Conservation (phyloP, 2,888 invertebrate genomes). For the Noctua janthina region DNA sequence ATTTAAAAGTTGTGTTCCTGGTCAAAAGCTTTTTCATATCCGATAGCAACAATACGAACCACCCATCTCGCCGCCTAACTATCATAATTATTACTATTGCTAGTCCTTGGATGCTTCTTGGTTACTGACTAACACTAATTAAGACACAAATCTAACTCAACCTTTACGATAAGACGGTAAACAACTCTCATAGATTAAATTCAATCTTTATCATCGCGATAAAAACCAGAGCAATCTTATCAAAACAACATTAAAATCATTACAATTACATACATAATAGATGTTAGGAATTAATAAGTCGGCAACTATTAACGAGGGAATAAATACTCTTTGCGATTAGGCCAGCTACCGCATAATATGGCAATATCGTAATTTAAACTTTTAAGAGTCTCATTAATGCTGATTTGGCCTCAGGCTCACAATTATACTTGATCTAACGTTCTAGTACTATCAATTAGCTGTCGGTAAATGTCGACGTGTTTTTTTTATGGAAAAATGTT, state of each 20-base stretch:
- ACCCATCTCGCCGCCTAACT: not conserved
- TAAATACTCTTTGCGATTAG: slow-evolving; percentile 57
- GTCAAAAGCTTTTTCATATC: not conserved
- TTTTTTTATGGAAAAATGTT: slow-evolving; percentile 51
- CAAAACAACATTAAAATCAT: slow-evolving; percentile 38
- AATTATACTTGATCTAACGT: slow-evolving; percentile 71
- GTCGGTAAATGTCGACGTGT: slow-evolving; percentile 67
- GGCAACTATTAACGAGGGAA: slow-evolving; percentile 53
- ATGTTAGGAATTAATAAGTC: slow-evolving; percentile 58
- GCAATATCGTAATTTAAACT: slow-evolving; percentile 63
- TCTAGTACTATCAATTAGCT: slow-evolving; percentile 70
- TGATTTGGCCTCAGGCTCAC: slow-evolving; percentile 67
- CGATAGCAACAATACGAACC: not conserved
- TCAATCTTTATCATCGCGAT: slow-evolving; percentile 27
- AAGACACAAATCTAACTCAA: slow-evolving; percentile 11
- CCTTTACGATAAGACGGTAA: not conserved
- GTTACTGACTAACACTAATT: not conserved
- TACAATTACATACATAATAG: slow-evolving; percentile 53
- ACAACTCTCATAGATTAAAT: slow-evolving; percentile 25
- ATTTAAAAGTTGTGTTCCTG: too few relatives aligned
- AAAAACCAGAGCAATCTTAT: slow-evolving; percentile 38
- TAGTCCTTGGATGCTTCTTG: not conserved
- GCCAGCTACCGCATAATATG: slow-evolving; percentile 40
- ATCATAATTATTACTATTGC: not conserved
- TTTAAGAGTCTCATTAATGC: slow-evolving; percentile 60